Percentiles rank a stretch among this genome's conserved stretches.
phyloP scores from a whole-genome alignment of 2,797 vertebrate species.

The Lates japonicus region DNA sequence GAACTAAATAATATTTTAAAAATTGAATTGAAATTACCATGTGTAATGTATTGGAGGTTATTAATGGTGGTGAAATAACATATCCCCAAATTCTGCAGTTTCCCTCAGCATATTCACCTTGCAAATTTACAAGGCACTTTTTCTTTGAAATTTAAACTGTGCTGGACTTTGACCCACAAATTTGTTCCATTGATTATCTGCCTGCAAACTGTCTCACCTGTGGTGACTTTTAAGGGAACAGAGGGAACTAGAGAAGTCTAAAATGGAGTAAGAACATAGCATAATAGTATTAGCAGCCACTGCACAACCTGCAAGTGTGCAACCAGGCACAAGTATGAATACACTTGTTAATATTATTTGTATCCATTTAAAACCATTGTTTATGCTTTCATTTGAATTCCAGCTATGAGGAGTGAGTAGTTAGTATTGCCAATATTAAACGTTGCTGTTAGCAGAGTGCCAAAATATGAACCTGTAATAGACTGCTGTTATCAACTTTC shows the following conservation, averaged over 20 bases:
- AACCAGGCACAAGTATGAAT: neutral
- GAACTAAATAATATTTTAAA: neutral
- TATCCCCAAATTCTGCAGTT: neutral
- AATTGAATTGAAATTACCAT: neutral
- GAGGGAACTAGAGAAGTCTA: neutral
- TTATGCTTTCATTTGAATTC: neutral
- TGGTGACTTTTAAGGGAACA: neutral
- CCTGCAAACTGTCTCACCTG: neutral
- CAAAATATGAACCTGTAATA: neutral
- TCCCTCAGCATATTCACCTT: neutral
- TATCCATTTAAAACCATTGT: neutral
- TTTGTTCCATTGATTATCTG: neutral
- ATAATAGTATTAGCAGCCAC: neutral
- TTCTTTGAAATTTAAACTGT: neutral
- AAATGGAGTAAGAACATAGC: neutral
- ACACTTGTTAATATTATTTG: neutral
- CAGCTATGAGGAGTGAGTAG: neutral
- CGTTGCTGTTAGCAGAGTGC: neutral
- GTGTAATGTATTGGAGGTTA: neutral
- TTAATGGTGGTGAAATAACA: neutral
- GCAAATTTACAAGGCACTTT: neutral
- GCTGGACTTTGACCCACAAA: neutral
- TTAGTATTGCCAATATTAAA: neutral
- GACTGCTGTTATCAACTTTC: constrained; percentile 17
- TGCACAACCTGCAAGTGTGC: neutral